Percentiles rank a stretch among this genome's conserved stretches.
These are phyloP conservation scores for Branchinecta lindahli DNA, from an alignment of 1,140 invertebrate genomes.

Conservation along the genomic window DNA sequence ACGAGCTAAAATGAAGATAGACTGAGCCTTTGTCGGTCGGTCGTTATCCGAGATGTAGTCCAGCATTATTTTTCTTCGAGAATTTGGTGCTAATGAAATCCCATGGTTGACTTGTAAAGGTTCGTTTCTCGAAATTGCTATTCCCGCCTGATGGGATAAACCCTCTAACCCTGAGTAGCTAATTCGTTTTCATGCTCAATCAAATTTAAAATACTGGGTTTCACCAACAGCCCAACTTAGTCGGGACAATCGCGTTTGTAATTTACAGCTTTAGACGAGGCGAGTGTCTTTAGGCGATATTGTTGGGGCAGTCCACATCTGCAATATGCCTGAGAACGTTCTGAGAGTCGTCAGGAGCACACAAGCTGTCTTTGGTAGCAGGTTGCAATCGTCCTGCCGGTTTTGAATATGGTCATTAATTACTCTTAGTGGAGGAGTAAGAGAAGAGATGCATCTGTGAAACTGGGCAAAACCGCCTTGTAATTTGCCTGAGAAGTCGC, in stretches of 20 bases:
- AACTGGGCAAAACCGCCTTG: no score
- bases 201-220: neutral
- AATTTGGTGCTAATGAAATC: neutral
- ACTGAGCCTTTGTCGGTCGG: neutral
- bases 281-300: neutral
- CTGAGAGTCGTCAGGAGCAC: neutral
- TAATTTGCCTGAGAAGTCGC: no score
- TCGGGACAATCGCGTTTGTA: neutral
- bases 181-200: conserved; percentile 10
- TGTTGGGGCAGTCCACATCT: neutral
- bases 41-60: neutral
- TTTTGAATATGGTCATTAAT: no score
- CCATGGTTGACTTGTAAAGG: neutral
- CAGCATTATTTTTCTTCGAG: neutral
- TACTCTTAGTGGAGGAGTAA: no score
- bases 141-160: neutral
- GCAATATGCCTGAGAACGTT: neutral
- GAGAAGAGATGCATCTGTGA: no score
- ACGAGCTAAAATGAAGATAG: neutral
- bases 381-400: neutral
- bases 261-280: neutral
- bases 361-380: neutral
- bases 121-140: neutral
- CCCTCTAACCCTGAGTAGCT: neutral
- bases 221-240: neutral